Evolutionary conservation across 1,140 invertebrate species (phyloP), one percentile per base, ranked within the genome.

Genomic region (Psilanteris sp.): DNA sequence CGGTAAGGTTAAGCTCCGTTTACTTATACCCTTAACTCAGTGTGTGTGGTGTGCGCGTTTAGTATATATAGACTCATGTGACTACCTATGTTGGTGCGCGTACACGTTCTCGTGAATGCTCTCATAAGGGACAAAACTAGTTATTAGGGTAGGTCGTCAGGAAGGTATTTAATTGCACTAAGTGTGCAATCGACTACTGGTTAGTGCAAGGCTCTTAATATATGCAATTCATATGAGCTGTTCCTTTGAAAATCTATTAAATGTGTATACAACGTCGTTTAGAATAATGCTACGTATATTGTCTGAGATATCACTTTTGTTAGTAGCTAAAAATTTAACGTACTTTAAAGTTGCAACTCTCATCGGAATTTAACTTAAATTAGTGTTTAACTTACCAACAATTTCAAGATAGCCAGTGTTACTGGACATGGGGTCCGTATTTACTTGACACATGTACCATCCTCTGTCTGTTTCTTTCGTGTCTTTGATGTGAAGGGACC

Each of bases 361-460:
- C 18, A 20, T 2, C 18, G 18, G 18, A 2, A 20, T 20, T 20
- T n/a, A n/a, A n/a, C n/a, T 11, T 34, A 26, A 26, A 10, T 10
- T 29, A 29, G 7, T 29, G 2, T 9, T 26, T n/a, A n/a, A 27
- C 80, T 90, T 87, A 91, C 91, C 91, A 36, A 91, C 90, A 32
- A 91, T 88, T 82, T 91, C 89, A 36, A 91, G 83, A 71, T 89
- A 91, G 15, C 90, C 91, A 15, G 89, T 86, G 68, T 89, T 90
- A 64, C 88, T 90, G 46, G 90, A 90, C 89, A 91, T 91, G 0
- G 91, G 91, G 50, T 90, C 90, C 1, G 90, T 91, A 70, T 91
- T 91, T 9, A 91, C 88, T 81, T 91, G 90, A 76, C 90, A 91
- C 89, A 90, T 91, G 81, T 91, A 91, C 85, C 88, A 90, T 36